Base-by-base conservation (phyloP, 2,888 invertebrate species). In the Pecten maximus region DNA sequence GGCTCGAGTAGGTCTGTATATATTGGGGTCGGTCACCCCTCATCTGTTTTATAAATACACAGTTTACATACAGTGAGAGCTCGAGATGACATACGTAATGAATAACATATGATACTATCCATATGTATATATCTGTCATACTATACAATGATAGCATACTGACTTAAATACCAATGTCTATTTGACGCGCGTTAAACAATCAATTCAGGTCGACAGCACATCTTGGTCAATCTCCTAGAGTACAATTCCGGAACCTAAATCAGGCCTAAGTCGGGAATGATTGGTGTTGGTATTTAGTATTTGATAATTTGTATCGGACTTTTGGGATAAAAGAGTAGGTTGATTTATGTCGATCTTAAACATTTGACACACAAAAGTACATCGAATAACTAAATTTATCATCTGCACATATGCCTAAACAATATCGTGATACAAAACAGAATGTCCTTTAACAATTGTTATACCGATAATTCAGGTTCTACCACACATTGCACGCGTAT, bases 11-110 rank as follows among this genome's bases (percentile, higher is more conserved):
- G 35, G 10, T 35, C 35, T 35, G 28, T 28, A 74, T 23, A 35
- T 6, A 35, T 44, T 12, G 12, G 74, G 74, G 74, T 74, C 74
- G 35, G 74, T 35, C 28, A 74, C 8, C 74, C 35, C 74, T 74
- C 54, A 35, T 74, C 16, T 74, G 74, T 74, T 74, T 74, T 28
- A 74, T 28, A 60, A 60, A 60, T n/a, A 60, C 60, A 60, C 60
- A 60, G 2, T 2, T 44, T 60, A 60, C 23, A 60, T 60, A 3
- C 60, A 35, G 74, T 35, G 74, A 74, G 74, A 74, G 28, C 35
- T 74, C 28, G 74, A 12, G 4, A 74, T 74, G 74, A 28, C 74
- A 74, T 28, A 6, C 35, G 28, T 74, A 74, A 74, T 35, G 74
- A 74, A 74, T 35, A 74, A 23, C 74, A 74, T 35, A 35, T 74